Evolutionary conservation across 2,113 vertebrate genomes (phyloP).

Genomic region (Dromas ardeola): DNA sequence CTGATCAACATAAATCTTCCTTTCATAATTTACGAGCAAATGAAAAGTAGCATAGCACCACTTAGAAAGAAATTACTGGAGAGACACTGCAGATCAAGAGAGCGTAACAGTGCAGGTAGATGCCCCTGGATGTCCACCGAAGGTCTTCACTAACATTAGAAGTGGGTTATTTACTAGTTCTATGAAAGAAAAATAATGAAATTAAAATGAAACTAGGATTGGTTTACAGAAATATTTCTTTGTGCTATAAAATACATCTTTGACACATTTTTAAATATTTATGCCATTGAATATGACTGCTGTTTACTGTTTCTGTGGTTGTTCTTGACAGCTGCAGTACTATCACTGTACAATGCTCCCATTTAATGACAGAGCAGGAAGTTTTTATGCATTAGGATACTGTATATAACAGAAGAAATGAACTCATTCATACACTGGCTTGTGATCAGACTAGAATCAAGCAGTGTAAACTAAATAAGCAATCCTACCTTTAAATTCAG

Average conservation of each 20-base stretch:
- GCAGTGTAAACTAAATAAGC: background rate
- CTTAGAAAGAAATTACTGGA: background rate
- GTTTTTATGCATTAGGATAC: background rate
- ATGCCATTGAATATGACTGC: background rate
- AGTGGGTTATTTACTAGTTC: constrained; percentile 52
- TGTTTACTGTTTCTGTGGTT: background rate
- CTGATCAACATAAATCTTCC: constrained; percentile 37
- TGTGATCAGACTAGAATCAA: background rate
- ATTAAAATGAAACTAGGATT: background rate
- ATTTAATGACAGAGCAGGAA: background rate
- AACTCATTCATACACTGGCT: background rate
- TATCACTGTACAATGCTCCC: background rate
- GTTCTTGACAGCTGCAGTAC: background rate
- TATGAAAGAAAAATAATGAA: background rate
- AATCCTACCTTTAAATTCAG: background rate
- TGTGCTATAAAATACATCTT: background rate
- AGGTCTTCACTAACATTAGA: background rate
- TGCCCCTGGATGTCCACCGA: background rate
- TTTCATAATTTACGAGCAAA: constrained; percentile 31
- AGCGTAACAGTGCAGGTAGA: background rate
- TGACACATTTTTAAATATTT: background rate
- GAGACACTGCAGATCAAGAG: background rate
- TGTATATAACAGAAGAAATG: background rate
- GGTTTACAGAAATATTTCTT: background rate
- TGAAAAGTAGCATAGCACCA: background rate